Conservation (phyloP, 2,888 invertebrate genomes). For the Platypus cylindrus region DNA sequence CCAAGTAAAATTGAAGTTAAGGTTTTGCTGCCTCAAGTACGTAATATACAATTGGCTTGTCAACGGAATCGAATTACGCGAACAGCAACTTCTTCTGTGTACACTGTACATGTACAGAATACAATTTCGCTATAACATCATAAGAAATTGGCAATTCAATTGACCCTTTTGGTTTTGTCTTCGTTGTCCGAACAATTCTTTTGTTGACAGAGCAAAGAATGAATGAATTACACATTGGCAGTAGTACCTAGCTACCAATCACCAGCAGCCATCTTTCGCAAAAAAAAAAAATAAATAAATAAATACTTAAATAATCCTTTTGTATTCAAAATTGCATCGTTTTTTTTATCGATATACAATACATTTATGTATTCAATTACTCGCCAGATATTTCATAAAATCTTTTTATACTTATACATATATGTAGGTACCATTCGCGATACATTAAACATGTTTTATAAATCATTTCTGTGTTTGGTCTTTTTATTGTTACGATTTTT, state of each 20-base stretch:
- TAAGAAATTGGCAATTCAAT: conserved; percentile 31
- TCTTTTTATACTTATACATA: too few relatives aligned
- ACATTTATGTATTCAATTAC: conserved; percentile 21
- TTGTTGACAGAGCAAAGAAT: conserved; percentile 20
- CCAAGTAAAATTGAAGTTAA: too few relatives aligned
- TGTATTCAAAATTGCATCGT: conserved; percentile 20
- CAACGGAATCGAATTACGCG: conserved; percentile 27
- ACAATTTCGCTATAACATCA: conserved; percentile 27
- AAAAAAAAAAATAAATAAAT: too few relatives aligned
- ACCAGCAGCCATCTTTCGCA: conserved; percentile 22
- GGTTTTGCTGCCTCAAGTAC: not conserved
- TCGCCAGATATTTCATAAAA: conserved; percentile 8
- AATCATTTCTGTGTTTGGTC: too few relatives aligned
- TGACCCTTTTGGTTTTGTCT: conserved; percentile 24
- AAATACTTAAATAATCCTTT: conserved; percentile 22
- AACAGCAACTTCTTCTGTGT: conserved; percentile 28
- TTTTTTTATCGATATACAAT: conserved; percentile 16
- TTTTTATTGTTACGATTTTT: too few relatives aligned
- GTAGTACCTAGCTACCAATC: too few relatives aligned
- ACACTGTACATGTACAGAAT: conserved; percentile 28
- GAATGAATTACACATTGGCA: conserved; percentile 22
- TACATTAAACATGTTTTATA: too few relatives aligned
- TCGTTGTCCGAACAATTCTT: conserved; percentile 19
- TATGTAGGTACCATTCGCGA: too few relatives aligned
- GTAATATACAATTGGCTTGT: conserved; percentile 17